Evolutionary conservation across 2,113 vertebrate genomes (phyloP).

Genomic region (Bubo blakistoni): DNA sequence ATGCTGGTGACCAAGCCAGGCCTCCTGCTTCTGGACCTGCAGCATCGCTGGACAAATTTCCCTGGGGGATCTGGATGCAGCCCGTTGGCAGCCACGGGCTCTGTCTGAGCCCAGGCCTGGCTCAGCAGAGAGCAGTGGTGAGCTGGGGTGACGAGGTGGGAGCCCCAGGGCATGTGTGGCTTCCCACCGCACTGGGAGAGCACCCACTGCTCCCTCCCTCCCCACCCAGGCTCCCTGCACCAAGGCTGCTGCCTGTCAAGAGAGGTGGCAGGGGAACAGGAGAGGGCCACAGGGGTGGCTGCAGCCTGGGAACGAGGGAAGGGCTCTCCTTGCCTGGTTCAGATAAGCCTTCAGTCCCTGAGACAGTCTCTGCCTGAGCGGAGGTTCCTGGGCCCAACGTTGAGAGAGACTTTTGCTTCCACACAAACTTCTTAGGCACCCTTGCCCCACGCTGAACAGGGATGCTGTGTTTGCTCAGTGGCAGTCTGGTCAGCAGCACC

Average conservation of each 20-base stretch:
- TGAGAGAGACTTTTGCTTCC: background rate
- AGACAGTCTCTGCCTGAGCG: background rate
- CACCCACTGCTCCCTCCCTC: background rate
- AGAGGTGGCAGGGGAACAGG: no score
- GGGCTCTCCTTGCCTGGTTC: background rate
- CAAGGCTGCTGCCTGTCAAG: background rate
- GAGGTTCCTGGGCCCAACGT: background rate
- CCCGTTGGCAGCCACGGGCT: fast-evolving
- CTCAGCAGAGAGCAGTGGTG: background rate
- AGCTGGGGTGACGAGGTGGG: background rate
- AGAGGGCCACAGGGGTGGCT: no score
- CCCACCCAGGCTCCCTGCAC: fast-evolving
- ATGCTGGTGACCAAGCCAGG: background rate
- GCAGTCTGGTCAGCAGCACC: background rate
- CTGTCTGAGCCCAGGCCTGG: fast-evolving
- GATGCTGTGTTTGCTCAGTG: background rate
- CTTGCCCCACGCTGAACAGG: background rate
- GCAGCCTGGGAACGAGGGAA: background rate
- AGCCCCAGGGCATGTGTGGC: no score
- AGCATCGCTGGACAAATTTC: background rate
- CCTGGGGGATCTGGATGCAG: background rate
- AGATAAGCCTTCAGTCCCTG: background rate
- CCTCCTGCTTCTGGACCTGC: background rate
- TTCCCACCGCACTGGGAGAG: background rate
- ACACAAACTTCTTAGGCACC: no score